Evolutionary conservation across 2,888 invertebrate genomes (phyloP).

Genomic region (Andrena trimmerana): DNA sequence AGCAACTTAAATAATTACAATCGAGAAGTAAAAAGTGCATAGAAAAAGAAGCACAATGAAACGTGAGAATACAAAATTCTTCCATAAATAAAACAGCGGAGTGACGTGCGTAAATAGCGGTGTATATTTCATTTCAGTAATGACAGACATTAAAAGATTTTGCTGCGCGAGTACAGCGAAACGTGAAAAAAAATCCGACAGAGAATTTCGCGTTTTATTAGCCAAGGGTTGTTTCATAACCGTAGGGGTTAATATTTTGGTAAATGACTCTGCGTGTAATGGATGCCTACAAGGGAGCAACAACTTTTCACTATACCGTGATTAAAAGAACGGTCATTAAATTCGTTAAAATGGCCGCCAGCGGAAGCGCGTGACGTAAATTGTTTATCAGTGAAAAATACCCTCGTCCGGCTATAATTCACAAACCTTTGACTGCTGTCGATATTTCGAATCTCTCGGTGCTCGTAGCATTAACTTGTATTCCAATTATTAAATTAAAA

Average conservation of each 20-base stretch:
- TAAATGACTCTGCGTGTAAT: constrained; percentile 46
- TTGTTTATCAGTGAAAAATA: constrained; percentile 9
- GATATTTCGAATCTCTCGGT: too few relatives aligned
- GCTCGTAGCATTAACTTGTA: too few relatives aligned
- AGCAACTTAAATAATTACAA: too few relatives aligned
- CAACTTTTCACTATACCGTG: constrained; percentile 11
- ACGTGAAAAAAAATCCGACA: constrained; percentile 12
- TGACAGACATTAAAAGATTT: not conserved
- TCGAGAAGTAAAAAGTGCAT: too few relatives aligned
- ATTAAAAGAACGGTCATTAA: constrained; percentile 24
- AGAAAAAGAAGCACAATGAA: too few relatives aligned
- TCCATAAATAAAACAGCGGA: too few relatives aligned
- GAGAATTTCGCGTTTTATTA: constrained; percentile 16
- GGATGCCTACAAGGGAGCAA: constrained; percentile 36
- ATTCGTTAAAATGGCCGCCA: not conserved
- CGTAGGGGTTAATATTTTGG: constrained; percentile 53
- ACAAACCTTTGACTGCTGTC: too few relatives aligned
- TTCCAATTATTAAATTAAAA: too few relatives aligned
- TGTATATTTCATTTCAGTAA: too few relatives aligned
- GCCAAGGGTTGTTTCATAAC: constrained; percentile 37
- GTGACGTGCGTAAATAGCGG: too few relatives aligned
- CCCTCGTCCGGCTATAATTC: not conserved
- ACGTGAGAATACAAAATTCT: too few relatives aligned
- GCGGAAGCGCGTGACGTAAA: not conserved
- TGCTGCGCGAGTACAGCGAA: not conserved